Evolutionary conservation across 2,797 vertebrate species (phyloP).

Genomic region (Cynopterus sphinx): DNA sequence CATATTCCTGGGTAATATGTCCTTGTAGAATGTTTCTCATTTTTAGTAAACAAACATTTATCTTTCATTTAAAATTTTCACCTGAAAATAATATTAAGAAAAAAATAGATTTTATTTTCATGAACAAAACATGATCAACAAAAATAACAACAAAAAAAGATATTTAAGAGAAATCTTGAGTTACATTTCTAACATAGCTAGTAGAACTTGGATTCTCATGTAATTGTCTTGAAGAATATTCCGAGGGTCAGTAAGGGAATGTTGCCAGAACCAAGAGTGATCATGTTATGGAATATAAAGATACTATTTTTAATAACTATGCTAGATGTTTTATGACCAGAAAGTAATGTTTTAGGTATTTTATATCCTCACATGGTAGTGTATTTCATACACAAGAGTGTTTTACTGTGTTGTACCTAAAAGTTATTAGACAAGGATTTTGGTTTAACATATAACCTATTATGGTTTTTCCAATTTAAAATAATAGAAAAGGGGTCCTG

Average conservation of each 20-base stretch:
- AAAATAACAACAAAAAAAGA: neutral
- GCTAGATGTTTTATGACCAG: neutral
- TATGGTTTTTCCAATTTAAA: neutral
- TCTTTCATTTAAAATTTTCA: neutral
- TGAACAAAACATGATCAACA: neutral
- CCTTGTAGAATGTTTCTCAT: neutral
- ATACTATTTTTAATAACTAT: neutral
- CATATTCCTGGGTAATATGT: neutral
- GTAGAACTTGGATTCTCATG: neutral
- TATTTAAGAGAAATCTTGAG: neutral
- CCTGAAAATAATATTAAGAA: neutral
- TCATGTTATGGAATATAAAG: neutral
- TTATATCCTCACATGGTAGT: neutral
- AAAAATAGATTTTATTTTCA: neutral
- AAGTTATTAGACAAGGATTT: neutral
- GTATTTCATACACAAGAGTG: neutral
- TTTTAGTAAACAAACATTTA: neutral
- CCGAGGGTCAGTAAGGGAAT: neutral
- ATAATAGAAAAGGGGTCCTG: neutral
- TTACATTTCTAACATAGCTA: neutral
- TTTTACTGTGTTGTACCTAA: neutral
- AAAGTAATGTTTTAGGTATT: neutral
- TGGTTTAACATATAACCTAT: neutral
- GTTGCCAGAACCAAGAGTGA: neutral
- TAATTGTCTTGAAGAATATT: neutral